These are phyloP conservation scores for Thryonomys swinderianus DNA, from an alignment of 2,113 vertebrate genomes.

Conservation along the genomic window DNA sequence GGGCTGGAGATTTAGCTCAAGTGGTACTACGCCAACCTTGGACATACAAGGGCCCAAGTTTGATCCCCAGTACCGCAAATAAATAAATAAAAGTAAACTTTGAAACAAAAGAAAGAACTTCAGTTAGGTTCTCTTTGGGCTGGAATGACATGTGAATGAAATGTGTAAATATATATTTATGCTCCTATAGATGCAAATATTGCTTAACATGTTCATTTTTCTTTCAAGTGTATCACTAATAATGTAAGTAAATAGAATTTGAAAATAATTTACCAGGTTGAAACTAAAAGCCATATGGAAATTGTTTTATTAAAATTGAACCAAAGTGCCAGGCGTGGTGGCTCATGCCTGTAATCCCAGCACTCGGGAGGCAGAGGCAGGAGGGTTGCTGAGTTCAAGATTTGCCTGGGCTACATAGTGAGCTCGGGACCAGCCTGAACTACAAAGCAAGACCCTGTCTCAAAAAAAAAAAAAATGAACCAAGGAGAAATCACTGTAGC, in stretches of 20 bases:
- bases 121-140: conserved; percentile 5
- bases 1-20: too few species aligned
- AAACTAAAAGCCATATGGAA: conserved; percentile 38
- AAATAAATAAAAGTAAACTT: conserved; percentile 26
- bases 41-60: too few species aligned
- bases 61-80: too few species aligned
- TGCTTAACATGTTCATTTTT: conserved; percentile 48
- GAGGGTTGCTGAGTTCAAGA: too few species aligned
- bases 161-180: background rate
- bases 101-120: conserved; percentile 3
- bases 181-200: background rate
- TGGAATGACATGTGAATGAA: background rate
- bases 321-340: too few species aligned
- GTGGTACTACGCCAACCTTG: too few species aligned
- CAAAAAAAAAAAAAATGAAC: conserved; percentile 40
- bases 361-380: too few species aligned
- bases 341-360: too few species aligned
- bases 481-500: conserved; percentile 35
- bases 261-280: conserved; percentile 35
- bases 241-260: conserved; percentile 21
- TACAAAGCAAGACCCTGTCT: too few species aligned
- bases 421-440: too few species aligned
- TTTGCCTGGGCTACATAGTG: too few species aligned
- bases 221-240: conserved; percentile 38
- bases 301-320: conserved; percentile 43